Evolutionary conservation across 2,797 vertebrate genomes (phyloP).

Genomic region (Neosalanx taihuensis): DNA sequence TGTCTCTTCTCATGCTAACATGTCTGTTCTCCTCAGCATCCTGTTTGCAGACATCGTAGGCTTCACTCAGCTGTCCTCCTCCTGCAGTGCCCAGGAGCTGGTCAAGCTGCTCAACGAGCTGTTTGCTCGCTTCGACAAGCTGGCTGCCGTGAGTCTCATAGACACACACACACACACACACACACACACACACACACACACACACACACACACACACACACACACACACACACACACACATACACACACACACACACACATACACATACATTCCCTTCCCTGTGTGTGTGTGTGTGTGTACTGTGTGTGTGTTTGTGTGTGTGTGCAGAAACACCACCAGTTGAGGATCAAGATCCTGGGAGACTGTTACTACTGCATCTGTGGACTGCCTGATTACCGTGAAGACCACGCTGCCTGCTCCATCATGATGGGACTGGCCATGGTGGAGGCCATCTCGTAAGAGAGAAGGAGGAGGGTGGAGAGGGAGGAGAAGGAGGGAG

Average conservation of each 20-base stretch:
- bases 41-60: slow-evolving; percentile 95
- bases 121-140: slow-evolving; percentile 93
- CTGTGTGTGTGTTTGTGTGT: background rate
- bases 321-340: slow-evolving; percentile 86
- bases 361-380: slow-evolving; percentile 95
- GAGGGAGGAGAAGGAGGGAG: background rate
- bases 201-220: background rate
- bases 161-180: background rate
- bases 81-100: slow-evolving; percentile 91
- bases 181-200: background rate
- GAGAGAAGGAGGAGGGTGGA: slow-evolving; percentile 39
- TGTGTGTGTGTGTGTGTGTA: background rate
- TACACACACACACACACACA: too few relatives aligned
- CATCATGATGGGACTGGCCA: slow-evolving; percentile 92
- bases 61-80: slow-evolving; percentile 91
- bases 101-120: slow-evolving; percentile 94
- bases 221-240: too few relatives aligned
- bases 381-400: slow-evolving; percentile 88
- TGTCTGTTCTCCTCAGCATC: slow-evolving; percentile 74
- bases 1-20: too few relatives aligned
- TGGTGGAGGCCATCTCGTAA: slow-evolving; percentile 96
- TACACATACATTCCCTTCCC: too few relatives aligned
- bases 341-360: slow-evolving; percentile 93
- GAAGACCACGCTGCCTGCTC: slow-evolving; percentile 90
- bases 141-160: slow-evolving; percentile 83